Percentiles rank a stretch among this genome's conserved stretches.
These are phyloP conservation scores for Trichoplusia ni DNA, from an alignment of 1,140 invertebrate species.

Conservation along the genomic window DNA sequence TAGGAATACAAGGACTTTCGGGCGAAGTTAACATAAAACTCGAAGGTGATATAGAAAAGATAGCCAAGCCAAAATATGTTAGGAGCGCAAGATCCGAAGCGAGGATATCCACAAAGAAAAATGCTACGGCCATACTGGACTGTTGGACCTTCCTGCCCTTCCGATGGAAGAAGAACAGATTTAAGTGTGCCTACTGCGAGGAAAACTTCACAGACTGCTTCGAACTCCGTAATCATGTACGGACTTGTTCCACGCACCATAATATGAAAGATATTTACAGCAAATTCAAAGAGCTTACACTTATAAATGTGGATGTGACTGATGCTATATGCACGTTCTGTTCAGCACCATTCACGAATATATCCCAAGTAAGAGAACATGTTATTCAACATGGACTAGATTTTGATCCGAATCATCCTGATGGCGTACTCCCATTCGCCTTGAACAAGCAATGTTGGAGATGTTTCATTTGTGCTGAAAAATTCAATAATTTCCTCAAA, in stretches of 20 bases:
- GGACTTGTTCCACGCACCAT: conserved; percentile 50
- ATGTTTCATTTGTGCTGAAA: conserved; percentile 63
- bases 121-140: conserved; percentile 60
- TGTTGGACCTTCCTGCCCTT: conserved; percentile 68
- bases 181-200: conserved; percentile 72
- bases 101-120: conserved; percentile 63
- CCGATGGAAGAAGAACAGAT: conserved; percentile 69
- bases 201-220: conserved; percentile 59
- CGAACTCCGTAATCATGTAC: conserved; percentile 58
- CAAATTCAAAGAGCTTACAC: conserved; percentile 72
- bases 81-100: conserved; percentile 65
- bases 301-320: conserved; percentile 69
- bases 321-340: conserved; percentile 57
- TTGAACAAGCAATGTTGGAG: conserved; percentile 66
- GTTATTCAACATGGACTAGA: conserved; percentile 59
- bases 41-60: conserved; percentile 42
- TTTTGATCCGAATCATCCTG: conserved; percentile 57
- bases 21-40: conserved; percentile 42
- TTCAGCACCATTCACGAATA: conserved; percentile 39
- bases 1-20: conserved; percentile 55
- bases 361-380: conserved; percentile 57
- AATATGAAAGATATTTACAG: conserved; percentile 67
- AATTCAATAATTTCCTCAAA: conserved; percentile 73
- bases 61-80: conserved; percentile 50
- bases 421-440: conserved; percentile 66